Percentiles rank a stretch among this genome's conserved stretches.
Conservation (phyloP, 2,888 invertebrate species). For the Drosophila acutilabella region DNA sequence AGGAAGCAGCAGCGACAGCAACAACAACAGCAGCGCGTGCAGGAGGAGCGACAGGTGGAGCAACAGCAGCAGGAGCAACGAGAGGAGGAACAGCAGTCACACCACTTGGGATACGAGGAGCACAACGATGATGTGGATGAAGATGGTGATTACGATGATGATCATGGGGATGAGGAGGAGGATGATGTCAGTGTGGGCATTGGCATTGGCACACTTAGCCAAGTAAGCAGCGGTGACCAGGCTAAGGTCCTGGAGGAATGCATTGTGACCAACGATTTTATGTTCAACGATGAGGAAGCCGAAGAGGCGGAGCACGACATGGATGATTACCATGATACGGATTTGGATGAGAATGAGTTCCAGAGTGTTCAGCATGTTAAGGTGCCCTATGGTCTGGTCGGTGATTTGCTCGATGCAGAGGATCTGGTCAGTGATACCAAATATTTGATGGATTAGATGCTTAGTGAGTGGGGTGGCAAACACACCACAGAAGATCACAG, state of each 20-base stretch:
- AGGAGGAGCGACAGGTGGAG: neutral
- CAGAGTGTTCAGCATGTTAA: conserved; percentile 47
- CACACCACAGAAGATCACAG: too few relatives aligned
- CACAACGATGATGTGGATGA: conserved; percentile 12
- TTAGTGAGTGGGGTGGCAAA: neutral
- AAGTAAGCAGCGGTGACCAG: conserved; percentile 45
- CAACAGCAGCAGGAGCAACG: neutral
- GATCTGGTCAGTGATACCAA: conserved; percentile 62
- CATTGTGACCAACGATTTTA: conserved; percentile 75
- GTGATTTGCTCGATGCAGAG: conserved; percentile 52
- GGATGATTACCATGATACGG: conserved; percentile 42
- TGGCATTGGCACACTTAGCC: conserved; percentile 21
- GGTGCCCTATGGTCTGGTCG: conserved; percentile 54
- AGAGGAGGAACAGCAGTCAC: conserved; percentile 1
- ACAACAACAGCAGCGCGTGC: conserved; percentile 2
- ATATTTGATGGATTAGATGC: conserved; percentile 56
- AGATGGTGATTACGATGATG: conserved; percentile 20
- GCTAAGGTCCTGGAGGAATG: conserved; percentile 72
- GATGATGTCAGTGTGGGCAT: conserved; percentile 26
- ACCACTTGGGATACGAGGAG: conserved; percentile 17
- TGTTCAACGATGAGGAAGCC: conserved; percentile 64
- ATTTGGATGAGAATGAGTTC: conserved; percentile 57
- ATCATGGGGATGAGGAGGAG: conserved; percentile 40
- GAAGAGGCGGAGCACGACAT: conserved; percentile 34
- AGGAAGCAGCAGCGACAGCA: conserved; percentile 33